A percentile compares a stretch with the other conserved stretches of the same genome.
Evolutionary conservation across 2,113 vertebrate genomes (phyloP).

Genomic region (Oncorhynchus nerka): DNA sequence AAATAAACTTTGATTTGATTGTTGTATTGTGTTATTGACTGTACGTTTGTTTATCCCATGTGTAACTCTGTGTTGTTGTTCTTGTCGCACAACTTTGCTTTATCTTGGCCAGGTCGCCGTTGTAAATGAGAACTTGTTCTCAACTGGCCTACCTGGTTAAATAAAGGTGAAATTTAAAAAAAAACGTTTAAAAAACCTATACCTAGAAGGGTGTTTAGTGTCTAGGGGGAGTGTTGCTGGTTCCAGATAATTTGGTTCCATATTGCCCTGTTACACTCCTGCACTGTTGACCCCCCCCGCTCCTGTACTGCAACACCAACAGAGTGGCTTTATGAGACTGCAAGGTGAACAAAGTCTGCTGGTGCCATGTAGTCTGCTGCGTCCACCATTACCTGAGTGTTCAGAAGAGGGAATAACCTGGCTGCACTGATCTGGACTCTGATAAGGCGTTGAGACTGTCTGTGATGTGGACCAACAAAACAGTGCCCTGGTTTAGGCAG

Average conservation of each 20-base stretch:
- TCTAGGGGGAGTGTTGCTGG: neutral
- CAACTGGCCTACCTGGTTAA: too few species aligned
- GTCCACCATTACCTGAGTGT: constrained; percentile 34
- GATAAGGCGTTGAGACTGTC: constrained; percentile 14
- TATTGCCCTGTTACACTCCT: constrained; percentile 9
- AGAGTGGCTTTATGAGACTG: constrained; percentile 35
- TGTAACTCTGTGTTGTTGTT: too few species aligned
- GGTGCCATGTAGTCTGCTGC: constrained; percentile 48
- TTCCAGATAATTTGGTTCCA: constrained; percentile 38
- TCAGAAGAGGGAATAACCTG: neutral
- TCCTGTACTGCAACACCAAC: neutral
- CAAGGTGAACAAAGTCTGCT: constrained; percentile 44
- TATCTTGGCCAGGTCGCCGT: too few species aligned
- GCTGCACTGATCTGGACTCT: constrained; percentile 11
- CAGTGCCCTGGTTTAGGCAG: neutral
- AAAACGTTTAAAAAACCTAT: too few species aligned
- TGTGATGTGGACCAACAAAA: neutral
- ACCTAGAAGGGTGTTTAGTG: neutral
- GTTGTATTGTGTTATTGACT: too few species aligned
- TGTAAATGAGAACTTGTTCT: too few species aligned
- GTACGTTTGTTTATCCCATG: too few species aligned
- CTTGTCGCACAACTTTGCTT: too few species aligned
- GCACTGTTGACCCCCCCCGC: neutral
- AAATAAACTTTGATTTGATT: too few species aligned
- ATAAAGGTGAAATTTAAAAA: too few species aligned